Conservation (phyloP, 2,888 invertebrate species). For the Smittia aterrima region DNA sequence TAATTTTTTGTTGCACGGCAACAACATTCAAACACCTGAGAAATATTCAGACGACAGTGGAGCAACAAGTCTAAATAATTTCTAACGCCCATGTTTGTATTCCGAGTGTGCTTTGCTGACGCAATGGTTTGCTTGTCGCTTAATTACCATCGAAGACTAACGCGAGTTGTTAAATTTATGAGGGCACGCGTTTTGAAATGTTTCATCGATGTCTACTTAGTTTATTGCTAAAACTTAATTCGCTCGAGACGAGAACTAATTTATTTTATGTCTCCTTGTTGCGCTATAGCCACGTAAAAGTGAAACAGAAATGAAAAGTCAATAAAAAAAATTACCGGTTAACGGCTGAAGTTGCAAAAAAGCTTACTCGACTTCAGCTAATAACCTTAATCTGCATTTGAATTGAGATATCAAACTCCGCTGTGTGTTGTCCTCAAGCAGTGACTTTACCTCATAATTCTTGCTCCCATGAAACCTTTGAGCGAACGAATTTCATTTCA, state of each 20-base stretch:
- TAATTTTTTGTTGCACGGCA: no score
- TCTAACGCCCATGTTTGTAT: background rate
- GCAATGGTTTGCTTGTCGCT: background rate
- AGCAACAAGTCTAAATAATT: no score
- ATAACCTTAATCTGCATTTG: background rate
- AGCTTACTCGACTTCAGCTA: background rate
- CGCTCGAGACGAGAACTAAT: no score
- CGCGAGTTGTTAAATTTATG: background rate
- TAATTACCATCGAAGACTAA: constrained; percentile 2
- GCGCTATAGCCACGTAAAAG: background rate
- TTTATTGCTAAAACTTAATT: background rate
- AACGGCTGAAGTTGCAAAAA: background rate
- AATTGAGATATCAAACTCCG: background rate
- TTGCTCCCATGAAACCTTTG: no score
- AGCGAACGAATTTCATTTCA: no score
- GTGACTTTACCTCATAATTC: background rate
- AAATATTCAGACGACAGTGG: no score
- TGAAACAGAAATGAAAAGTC: background rate
- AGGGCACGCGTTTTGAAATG: background rate
- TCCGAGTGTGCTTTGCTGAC: no score
- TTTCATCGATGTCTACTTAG: background rate
- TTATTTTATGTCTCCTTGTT: no score
- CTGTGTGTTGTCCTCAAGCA: background rate
- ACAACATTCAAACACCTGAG: no score
- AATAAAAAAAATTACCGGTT: background rate